Base-by-base conservation (phyloP, 2,888 invertebrate species). In the Amaurobius ferox region DNA sequence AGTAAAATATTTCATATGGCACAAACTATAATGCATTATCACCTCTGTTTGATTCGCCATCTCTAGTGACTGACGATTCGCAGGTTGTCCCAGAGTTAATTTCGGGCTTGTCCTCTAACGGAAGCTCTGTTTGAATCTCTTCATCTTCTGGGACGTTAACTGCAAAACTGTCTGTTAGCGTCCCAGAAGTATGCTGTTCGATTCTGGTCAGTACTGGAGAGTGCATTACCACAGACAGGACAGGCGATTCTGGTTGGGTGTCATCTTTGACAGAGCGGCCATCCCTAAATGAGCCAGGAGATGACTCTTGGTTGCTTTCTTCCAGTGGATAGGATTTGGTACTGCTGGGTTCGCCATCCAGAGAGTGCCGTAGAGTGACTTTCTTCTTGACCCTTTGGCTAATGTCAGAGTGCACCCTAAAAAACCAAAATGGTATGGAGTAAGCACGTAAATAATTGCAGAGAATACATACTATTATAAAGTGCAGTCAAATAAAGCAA, bases 351-450 rank as follows among this genome's bases (percentile, higher is more conserved):
- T 85, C 78, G 16, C 87, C 88, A 55, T 89, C 89, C 13, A 89
- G 86, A 11, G 89, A 89, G 55, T 89, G 89, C 23, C 96, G 94
- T 90, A 96, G 94, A 71, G 96, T 96, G 83, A 96, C 96, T 92
- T 95, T 94, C 92, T 96, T 96, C 91, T 95, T 95, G 90, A 95
- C 94, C 91, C 96, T 93, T 91, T 94, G 95, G 89, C 95, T 95
- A 89, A 96, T 93, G 91, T 96, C 96, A 5, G 87, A 87, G 61
- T 87, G 78, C 55, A 85, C 87, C 40, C 86, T 86, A 9, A n/a
- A 29, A 23, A n/a, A n/a, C n/a, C n/a, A n/a, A n/a, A n/a, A n/a
- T n/a, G n/a, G n/a, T n/a, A n/a, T n/a, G n/a, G n/a, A n/a, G n/a
- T n/a, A n/a, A n/a, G n/a, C n/a, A n/a, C n/a, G n/a, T n/a, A n/a